Conservation (phyloP, 2,888 invertebrate genomes). For the Trichogramma dendrolimi region DNA sequence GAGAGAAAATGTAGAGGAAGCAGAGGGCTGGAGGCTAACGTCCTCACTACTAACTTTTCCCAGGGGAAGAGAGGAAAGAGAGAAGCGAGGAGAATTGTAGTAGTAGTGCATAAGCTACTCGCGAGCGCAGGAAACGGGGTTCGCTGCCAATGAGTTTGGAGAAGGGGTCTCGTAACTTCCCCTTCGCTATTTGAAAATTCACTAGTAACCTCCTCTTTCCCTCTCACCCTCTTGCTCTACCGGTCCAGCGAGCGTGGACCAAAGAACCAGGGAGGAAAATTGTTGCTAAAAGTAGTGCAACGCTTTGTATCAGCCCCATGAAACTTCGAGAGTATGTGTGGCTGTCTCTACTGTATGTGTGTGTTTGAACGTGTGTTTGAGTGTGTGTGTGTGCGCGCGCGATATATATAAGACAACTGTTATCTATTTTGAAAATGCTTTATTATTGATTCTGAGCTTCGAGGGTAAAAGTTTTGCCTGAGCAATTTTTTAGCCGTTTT, state of each 20-base stretch:
- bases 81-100: constrained; percentile 21
- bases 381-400: neutral
- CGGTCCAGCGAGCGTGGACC: too few species aligned
- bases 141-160: neutral
- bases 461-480: too few species aligned
- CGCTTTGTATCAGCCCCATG: too few species aligned
- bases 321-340: too few species aligned
- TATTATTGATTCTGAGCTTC: neutral
- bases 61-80: constrained; percentile 10
- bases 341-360: neutral
- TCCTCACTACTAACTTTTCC: neutral
- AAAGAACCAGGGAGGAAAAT: too few species aligned
- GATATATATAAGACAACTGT: neutral
- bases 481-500: too few species aligned
- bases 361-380: neutral
- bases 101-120: constrained; percentile 24
- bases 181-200: neutral
- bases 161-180: neutral
- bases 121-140: constrained; percentile 7
- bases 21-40: neutral
- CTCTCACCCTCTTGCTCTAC: too few species aligned
- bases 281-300: too few species aligned
- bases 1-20: constrained; percentile 12
- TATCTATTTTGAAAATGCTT: neutral
- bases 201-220: too few species aligned